Evolutionary conservation across 2,113 vertebrate species (phyloP), one percentile per base, ranked within the genome.

Genomic region (Vulpes lagopus): DNA sequence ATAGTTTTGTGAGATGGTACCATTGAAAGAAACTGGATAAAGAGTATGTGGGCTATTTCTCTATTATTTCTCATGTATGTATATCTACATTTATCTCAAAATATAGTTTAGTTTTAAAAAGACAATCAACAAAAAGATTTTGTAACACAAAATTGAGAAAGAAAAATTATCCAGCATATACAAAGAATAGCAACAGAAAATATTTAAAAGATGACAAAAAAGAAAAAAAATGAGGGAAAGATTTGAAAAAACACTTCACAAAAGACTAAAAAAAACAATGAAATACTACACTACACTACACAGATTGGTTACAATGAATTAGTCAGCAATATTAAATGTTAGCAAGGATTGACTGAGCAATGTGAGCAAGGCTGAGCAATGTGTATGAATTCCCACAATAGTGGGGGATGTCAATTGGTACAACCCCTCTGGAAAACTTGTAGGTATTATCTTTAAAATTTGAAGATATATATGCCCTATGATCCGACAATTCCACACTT

Each of bases 101-200:
- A 78, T 78, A 69, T 38, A 60, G 64, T 67, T 94, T 53, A 81
- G 81, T 51, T 94, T 94, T 12, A 59, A 53, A 91, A 80, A 79
- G 27, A 69, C 16, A 89, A 93, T 25, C 59, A 85, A 65, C 38
- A 85, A 49, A 93, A 59, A 32, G 35, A 74, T 35, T 65, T 74
- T 74, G 43, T 12, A n/a, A 83, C 25, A 64, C 64, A 57, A 43
- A 87, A 73, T 30, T 74, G 79, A 73, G 17, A 82, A 82, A 53
- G 22, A 43, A 74, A 38, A 88, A 51, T 80, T 60, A 94, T 16
- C 74, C 69, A 78, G 64, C 30, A 67, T 27, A 43, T 59, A 79
- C 79, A 94, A 88, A 51, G 8, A 53, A 74, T 83, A 82, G 73
- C n/a, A 64, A 83, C 25, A 23, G 32, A 82, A 71, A 94, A 80